These are phyloP conservation scores for Lemur catta DNA, from an alignment of 2,797 vertebrate species.

Conservation along the genomic window DNA sequence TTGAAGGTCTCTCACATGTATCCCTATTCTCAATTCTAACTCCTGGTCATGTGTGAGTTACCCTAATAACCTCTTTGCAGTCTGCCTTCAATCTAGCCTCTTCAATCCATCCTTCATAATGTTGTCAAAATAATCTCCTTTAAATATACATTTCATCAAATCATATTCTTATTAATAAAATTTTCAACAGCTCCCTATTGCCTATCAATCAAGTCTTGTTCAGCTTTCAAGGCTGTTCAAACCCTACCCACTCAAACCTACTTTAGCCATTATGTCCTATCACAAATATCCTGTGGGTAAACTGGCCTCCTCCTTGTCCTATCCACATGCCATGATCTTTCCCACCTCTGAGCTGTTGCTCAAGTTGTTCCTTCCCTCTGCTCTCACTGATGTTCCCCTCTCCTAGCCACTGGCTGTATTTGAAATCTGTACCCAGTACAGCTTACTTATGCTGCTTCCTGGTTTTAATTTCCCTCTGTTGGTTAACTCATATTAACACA, in stretches of 20 bases:
- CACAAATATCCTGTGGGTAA: background rate
- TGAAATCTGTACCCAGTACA: background rate
- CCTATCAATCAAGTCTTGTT: background rate
- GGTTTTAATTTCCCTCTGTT: background rate
- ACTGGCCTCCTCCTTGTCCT: background rate
- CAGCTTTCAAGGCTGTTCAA: background rate
- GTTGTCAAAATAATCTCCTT: slow-evolving; percentile 13
- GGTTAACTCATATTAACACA: background rate
- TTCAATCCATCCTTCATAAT: background rate
- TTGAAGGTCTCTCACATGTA: background rate
- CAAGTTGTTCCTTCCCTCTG: background rate
- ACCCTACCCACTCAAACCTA: background rate
- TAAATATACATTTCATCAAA: background rate
- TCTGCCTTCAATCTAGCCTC: background rate
- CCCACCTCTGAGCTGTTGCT: background rate
- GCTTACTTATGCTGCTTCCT: background rate
- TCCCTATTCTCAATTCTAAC: background rate
- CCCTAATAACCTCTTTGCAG: background rate
- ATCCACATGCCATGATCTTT: background rate
- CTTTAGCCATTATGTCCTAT: background rate
- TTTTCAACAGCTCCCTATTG: background rate
- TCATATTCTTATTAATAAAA: background rate
- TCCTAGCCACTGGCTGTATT: background rate
- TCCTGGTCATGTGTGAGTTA: background rate
- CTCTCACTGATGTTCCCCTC: background rate